Base-by-base conservation (phyloP, 2,113 vertebrate genomes). In the Ploceus nigricollis region DNA sequence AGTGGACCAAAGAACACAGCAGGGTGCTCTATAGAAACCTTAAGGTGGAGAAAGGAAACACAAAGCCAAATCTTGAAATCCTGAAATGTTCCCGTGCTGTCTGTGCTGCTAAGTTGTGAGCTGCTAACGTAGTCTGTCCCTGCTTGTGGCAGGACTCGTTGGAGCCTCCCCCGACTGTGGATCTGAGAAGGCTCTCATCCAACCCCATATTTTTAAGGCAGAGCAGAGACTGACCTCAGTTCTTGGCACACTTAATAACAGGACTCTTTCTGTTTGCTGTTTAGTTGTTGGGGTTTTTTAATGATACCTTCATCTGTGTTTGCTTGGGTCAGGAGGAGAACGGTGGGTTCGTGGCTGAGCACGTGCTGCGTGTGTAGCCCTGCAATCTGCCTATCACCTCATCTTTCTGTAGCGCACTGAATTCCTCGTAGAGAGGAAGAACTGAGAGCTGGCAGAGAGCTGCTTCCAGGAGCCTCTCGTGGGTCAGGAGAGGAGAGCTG, bases 261-360 rank as follows among this genome's bases (percentile, higher is more conserved):
- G 68, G 76, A 80, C 56, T 94, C 37, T 22, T 90, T 80, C 57
- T 93, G 28, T 75, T 85, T 87, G 75, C 50, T 88, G 44, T 68
- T 77, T 60, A 80, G 79, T 53, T 75, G 66, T 65, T 84, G 81
- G 16, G 47, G 15, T 45, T 66, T 82, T 72, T 86, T 60, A 80
- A 82, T 60, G 76, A 60, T 83, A 30, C 51, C 73, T 93, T 91
- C 17, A 9, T 75, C 39, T 60, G 35, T 0, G 0, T 50, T 77
- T 51, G 79, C 64, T 86, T 77, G 79, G 91, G 84, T 87, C 45
- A 31, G 90, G 68, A 86, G 93, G 37, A 57, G 82, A 91, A 79
- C 8, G 2, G 60, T 63, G 90, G 83, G 61, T 86, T 88, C 1
- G 17, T 11, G 78, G 90, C 4, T 48, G 66, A 82, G 77, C 3